Evolutionary conservation across 92 coral and sea anemone genomes (phyloP).

Genomic region (Phenganax subtilis): DNA sequence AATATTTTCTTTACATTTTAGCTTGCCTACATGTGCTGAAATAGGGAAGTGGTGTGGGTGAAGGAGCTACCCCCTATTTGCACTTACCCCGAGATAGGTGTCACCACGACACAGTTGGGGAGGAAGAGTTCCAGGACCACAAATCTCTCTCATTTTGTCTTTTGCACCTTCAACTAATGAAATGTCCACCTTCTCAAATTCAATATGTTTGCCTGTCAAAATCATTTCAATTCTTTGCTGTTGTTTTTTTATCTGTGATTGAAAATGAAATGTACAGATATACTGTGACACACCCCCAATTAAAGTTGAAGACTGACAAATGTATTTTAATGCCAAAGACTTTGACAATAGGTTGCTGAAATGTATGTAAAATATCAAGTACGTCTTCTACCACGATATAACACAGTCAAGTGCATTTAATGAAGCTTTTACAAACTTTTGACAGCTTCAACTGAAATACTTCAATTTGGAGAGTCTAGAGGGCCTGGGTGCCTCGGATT

Average conservation of each 20-base stretch:
- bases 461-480: background rate
- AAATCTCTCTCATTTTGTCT: constrained; percentile 69
- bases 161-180: constrained; percentile 55
- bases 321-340: background rate
- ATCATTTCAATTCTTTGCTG: constrained; percentile 60
- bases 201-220: constrained; percentile 48
- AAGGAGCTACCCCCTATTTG: background rate
- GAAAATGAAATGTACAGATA: background rate
- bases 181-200: constrained; percentile 55
- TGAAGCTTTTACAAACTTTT: too few species aligned
- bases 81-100: constrained; percentile 81
- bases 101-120: constrained; percentile 85
- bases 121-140: constrained; percentile 57
- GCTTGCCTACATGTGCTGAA: background rate
- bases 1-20: background rate
- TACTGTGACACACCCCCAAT: background rate
- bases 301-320: background rate
- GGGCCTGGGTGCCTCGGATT: background rate
- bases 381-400: too few species aligned
- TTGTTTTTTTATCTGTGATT: constrained; percentile 59
- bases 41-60: background rate
- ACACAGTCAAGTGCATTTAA: too few species aligned
- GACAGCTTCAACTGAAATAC: background rate
- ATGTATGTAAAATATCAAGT: too few species aligned
- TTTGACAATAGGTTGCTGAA: too few species aligned